Base-by-base conservation (phyloP, 2,797 vertebrate genomes). In the Notolepis coatsorum region DNA sequence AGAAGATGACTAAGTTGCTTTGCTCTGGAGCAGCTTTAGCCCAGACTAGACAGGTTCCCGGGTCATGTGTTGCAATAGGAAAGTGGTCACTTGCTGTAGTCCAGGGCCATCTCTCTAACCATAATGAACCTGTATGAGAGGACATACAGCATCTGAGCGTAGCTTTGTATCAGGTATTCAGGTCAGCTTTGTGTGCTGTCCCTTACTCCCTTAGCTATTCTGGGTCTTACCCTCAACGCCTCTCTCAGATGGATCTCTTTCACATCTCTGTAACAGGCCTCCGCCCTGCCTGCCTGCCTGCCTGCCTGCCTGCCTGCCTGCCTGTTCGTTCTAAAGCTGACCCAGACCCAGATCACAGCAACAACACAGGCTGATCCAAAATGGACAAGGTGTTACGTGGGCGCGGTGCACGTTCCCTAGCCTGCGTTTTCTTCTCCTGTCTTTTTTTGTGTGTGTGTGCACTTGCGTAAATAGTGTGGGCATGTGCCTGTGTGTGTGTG, bases 221-320 rank as follows among this genome's bases (percentile, higher is more conserved):
- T 61, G 38, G 67, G 30, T 69, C 55, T 41, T 72, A 38, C 60
- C 55, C 71, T 75, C 43, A 2, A 30, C 67, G 28, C 60, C 75
- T 88, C 74, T 66, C 76, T 76, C 47, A 74, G 69, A 77, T 67
- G 49, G 71, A 59, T 70, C 63, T 69, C 60, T 70, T 61, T 78
- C 46, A 46, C 68, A 25, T 79, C 61, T 76, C 61, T 53, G 3
- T 72, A n/a, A 50, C 45, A 75, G 73, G 68, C 68, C 79, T 79
- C 78, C 68, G 35, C 73, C 71, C 80, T 80, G 52, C 61, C 67
- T 56, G 72, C 58, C 63, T 74, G 3, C 13, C 31, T 12, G 31
- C 31, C 2, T 35, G 9, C 31, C 31, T 12, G 9, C 13, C 8
- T 12, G 2, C 8, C 9, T 7, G 30, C 30, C 30, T 31, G n/a